Evolutionary conservation across 2,797 vertebrate genomes (phyloP).

Genomic region (Gallinago solitaria): DNA sequence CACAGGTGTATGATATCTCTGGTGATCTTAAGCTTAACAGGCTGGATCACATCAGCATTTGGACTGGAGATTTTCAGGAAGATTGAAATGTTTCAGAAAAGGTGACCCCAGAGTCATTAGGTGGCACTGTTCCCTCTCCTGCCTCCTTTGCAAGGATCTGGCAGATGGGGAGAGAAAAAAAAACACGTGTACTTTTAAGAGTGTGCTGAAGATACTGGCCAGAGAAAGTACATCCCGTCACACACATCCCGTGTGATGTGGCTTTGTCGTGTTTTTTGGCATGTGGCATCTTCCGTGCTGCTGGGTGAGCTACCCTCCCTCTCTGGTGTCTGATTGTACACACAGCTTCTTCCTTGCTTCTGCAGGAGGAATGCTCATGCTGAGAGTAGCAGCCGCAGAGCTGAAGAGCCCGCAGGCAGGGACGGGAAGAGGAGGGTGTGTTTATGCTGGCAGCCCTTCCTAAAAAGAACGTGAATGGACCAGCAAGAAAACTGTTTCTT

Average conservation of each 20-base stretch:
- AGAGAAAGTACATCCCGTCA: not conserved
- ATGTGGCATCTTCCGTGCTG: not conserved
- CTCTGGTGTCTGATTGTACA: not conserved
- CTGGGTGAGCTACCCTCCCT: not conserved
- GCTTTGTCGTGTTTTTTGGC: not conserved
- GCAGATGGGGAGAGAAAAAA: not conserved
- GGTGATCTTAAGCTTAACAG: not conserved
- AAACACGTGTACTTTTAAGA: not conserved
- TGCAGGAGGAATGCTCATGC: not conserved
- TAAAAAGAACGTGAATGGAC: not conserved
- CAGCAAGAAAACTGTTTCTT: not conserved
- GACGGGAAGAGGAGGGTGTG: not conserved
- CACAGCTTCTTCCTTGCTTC: not conserved
- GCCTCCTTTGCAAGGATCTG: not conserved
- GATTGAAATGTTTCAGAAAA: not conserved
- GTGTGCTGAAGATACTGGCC: not conserved
- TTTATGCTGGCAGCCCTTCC: not conserved
- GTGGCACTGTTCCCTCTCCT: not conserved
- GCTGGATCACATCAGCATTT: not conserved
- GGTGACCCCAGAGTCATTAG: not conserved
- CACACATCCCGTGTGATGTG: not conserved
- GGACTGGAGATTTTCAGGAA: not conserved
- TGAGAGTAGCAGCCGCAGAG: not conserved
- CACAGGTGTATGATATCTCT: fast-evolving
- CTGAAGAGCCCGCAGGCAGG: not conserved